Percentiles rank a stretch among this genome's conserved stretches.
phyloP scores from a whole-genome alignment of 2,888 invertebrate species.

The Cecidostiba fungosa region DNA sequence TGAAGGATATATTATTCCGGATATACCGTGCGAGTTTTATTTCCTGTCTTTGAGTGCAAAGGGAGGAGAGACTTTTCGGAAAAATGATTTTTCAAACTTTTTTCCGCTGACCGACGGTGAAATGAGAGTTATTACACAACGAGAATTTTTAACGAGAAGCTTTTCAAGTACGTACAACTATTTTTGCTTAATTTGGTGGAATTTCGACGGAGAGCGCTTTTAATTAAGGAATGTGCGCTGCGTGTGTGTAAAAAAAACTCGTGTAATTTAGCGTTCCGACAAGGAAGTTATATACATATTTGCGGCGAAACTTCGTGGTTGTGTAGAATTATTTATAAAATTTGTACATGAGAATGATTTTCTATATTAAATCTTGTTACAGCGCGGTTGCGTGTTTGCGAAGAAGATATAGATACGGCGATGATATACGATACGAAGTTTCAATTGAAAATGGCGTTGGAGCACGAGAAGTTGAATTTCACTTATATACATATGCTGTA shows the following conservation, averaged over 20 bases:
- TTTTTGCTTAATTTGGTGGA: background rate
- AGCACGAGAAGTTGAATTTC: background rate
- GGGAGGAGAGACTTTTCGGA: background rate
- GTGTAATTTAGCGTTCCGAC: too few relatives aligned
- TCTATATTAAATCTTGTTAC: too few relatives aligned
- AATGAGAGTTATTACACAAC: too few relatives aligned
- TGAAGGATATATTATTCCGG: background rate
- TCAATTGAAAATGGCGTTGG: background rate
- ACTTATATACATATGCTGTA: too few relatives aligned
- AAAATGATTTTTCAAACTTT: background rate
- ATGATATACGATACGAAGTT: conserved; percentile 3
- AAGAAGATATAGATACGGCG: background rate
- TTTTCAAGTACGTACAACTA: background rate
- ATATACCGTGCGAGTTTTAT: background rate
- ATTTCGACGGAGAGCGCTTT: background rate
- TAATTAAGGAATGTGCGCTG: background rate
- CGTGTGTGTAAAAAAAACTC: background rate
- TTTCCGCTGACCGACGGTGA: background rate
- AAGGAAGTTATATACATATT: too few relatives aligned
- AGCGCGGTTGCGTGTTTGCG: background rate
- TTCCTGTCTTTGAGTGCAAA: background rate
- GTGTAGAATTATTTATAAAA: background rate
- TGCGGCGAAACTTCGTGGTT: background rate
- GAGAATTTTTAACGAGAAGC: background rate
- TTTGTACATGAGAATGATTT: background rate